These are phyloP conservation scores for Tragelaphus strepsiceros DNA, from an alignment of 2,113 vertebrate genomes.

Conservation along the genomic window DNA sequence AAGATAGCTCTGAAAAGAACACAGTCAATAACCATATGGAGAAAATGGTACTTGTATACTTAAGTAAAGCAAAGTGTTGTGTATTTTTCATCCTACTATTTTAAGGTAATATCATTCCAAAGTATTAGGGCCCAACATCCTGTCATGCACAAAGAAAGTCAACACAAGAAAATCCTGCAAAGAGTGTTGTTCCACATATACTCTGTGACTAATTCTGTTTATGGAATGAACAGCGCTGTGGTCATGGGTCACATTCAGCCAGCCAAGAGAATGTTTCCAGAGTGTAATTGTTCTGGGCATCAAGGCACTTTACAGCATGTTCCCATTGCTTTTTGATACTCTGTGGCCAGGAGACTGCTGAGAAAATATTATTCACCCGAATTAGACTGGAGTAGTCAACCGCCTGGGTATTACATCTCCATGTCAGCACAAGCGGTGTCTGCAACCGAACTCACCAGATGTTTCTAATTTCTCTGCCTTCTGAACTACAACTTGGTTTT, in stretches of 20 bases:
- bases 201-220: conserved; percentile 48
- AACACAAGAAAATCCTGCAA: neutral
- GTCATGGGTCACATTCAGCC: conserved; percentile 39
- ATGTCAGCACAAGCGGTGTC: conserved; percentile 65
- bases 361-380: conserved; percentile 79
- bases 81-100: neutral
- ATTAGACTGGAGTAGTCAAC: conserved; percentile 73
- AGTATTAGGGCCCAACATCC: neutral
- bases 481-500: conserved; percentile 61
- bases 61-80: neutral
- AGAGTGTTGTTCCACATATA: neutral
- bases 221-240: conserved; percentile 25
- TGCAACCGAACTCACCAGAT: conserved; percentile 73
- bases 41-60: neutral
- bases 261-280: conserved; percentile 73
- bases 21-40: neutral
- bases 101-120: neutral
- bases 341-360: conserved; percentile 77
- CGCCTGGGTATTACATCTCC: conserved; percentile 69
- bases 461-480: conserved; percentile 79
- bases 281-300: conserved; percentile 72
- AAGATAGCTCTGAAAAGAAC: neutral
- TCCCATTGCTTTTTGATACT: conserved; percentile 65
- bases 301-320: conserved; percentile 73
- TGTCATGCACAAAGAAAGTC: neutral